Base-by-base conservation (phyloP, 2,113 vertebrate genomes). In the Sakesphorus luctuosus region DNA sequence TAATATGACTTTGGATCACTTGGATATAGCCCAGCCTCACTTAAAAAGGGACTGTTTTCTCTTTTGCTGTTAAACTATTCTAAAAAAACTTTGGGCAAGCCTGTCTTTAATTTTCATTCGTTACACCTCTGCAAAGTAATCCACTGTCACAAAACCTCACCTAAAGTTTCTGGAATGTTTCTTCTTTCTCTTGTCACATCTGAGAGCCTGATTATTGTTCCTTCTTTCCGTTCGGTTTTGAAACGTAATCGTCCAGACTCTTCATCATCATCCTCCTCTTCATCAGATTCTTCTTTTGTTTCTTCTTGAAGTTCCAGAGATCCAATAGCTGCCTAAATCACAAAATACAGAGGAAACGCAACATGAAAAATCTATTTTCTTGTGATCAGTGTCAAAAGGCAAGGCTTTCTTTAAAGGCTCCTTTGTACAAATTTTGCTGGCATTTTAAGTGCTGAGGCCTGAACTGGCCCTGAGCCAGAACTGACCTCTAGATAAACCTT, bases 151-250 rank as follows among this genome's bases (percentile, higher is more conserved):
- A 94, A 93, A 92, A 73, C 31, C 91, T 98, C 97, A 99, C 99
- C 99, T 76, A 99, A 97, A 26, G 99, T 99, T 98, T 99, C 99
- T 43, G 99, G 99, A 97, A 99, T 99, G 97, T 99, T 99, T 95
- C 99, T 98, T 83, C 99, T 98, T 95, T 99, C 99, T 93, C 97
- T 98, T 65, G 98, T 98, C 46, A 98, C 98, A 84, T 99, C 99
- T 10, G 98, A 99, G 46, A 99, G 98, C 33, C 99, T 98, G 91
- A 99, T 99, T 77, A 99, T 98, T 0, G 98, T 98, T 67, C 98
- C 98, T 90, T 99, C 99, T 92, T 99, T 99, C 87, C 99, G 98
- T 93, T 99, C 99, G 0, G 99, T 99, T 97, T 99, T 99, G 96
- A 99, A 99, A 33, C 99, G 98, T 29, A 99, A 96, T 66, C 99